These are phyloP conservation scores for Trichonephila clavata DNA, from an alignment of 1,140 invertebrate genomes.

Conservation along the genomic window DNA sequence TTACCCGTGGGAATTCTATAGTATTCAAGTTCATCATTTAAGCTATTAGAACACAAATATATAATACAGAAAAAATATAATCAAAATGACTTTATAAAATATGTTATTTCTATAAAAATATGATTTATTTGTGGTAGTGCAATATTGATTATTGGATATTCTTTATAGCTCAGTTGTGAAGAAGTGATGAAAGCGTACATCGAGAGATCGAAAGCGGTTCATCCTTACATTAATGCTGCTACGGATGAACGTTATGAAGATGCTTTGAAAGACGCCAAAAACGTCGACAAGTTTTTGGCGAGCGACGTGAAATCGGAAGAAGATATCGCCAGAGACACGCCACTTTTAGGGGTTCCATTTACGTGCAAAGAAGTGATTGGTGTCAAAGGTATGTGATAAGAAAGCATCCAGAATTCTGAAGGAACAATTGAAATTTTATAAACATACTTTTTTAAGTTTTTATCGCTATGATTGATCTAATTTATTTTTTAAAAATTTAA, in stretches of 20 bases:
- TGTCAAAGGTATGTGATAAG: slow-evolving; percentile 38
- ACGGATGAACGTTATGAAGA: slow-evolving; percentile 77
- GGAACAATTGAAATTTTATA: too few species aligned
- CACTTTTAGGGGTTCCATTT: slow-evolving; percentile 78
- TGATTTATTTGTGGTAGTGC: too few species aligned
- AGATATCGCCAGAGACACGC: slow-evolving; percentile 72
- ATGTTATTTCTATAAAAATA: too few species aligned
- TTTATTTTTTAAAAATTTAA: too few species aligned
- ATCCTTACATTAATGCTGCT: slow-evolving; percentile 78
- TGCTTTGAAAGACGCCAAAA: slow-evolving; percentile 77
- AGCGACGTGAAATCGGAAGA: slow-evolving; percentile 49
- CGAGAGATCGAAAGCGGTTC: slow-evolving; percentile 76
- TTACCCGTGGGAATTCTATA: too few species aligned
- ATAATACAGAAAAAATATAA: too few species aligned
- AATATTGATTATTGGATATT: background rate
- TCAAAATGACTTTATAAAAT: too few species aligned
- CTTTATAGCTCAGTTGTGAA: slow-evolving; percentile 74
- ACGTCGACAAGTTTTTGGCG: slow-evolving; percentile 76
- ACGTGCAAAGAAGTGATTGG: slow-evolving; percentile 77
- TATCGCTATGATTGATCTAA: too few species aligned
- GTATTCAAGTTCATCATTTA: too few species aligned
- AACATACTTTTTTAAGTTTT: too few species aligned
- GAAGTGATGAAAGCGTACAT: slow-evolving; percentile 78
- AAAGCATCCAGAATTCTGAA: too few species aligned
- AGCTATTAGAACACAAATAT: too few species aligned